Conservation (phyloP, 2,888 invertebrate species). For the Strigamia maritima region DNA sequence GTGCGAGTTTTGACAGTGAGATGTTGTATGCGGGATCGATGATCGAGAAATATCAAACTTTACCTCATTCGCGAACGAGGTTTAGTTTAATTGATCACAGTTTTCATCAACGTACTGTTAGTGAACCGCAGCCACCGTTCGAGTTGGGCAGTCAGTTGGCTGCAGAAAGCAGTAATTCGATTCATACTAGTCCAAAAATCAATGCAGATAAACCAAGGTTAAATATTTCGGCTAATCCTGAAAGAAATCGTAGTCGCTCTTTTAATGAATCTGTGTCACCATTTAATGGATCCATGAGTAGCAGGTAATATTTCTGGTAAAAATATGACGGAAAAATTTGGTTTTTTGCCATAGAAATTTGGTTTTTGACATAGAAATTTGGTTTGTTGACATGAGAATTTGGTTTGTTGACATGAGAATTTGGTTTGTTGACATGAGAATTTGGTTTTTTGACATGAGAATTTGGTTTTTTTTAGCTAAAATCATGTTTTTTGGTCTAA, state of each 20-base stretch:
- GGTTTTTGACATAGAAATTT: neutral
- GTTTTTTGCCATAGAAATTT: neutral
- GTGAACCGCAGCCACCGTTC: neutral
- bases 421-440: no score
- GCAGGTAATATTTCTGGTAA: no score
- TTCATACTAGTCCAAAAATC: neutral
- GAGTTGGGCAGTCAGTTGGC: neutral
- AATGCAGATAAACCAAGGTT: neutral
- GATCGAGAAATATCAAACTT: neutral
- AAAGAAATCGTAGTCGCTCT: constrained; percentile 40
- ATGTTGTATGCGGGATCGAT: neutral
- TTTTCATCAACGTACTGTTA: constrained; percentile 9
- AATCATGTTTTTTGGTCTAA: no score
- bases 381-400: no score
- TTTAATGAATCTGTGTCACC: constrained; percentile 22
- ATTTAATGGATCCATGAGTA: neutral
- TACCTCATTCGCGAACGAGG: neutral
- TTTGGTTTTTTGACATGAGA: no score
- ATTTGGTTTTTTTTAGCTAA: no score
- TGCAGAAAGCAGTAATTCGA: neutral
- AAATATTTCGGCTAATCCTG: neutral
- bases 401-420: no score
- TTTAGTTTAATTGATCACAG: neutral
- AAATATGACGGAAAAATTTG: no score
- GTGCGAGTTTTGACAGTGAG: neutral